Conservation (phyloP, 2,113 vertebrate genomes). For the Aegotheles bennettii region DNA sequence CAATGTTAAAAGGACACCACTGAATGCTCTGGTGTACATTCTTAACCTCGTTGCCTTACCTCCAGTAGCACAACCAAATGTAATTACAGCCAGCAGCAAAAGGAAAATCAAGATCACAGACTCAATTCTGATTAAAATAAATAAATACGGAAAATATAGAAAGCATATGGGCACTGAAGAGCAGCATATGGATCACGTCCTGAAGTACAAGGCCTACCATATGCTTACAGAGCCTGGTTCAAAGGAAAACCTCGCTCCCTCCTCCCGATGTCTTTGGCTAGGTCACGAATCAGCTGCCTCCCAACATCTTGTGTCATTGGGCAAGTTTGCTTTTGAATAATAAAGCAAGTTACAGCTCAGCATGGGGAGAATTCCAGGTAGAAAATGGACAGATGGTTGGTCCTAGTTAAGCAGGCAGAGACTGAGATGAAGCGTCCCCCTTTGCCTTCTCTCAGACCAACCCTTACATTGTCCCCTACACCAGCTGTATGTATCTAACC, state of each 20-base stretch:
- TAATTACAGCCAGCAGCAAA: constrained; percentile 68
- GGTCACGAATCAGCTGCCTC: constrained; percentile 74
- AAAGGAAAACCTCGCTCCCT: constrained; percentile 55
- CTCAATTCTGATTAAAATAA: constrained; percentile 61
- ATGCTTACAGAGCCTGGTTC: constrained; percentile 69
- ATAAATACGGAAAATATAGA: constrained; percentile 59
- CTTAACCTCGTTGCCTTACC: background rate
- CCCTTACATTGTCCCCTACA: background rate
- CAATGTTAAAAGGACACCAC: constrained; percentile 1
- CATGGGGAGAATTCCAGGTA: constrained; percentile 75
- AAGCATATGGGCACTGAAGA: constrained; percentile 71
- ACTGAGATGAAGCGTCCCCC: constrained; percentile 29
- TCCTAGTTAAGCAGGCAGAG: constrained; percentile 62
- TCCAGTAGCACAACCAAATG: constrained; percentile 50
- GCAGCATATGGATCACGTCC: constrained; percentile 73
- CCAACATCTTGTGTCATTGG: constrained; percentile 60
- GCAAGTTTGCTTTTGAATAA: constrained; percentile 73
- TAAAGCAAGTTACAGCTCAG: constrained; percentile 69
- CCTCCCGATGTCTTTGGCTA: constrained; percentile 69
- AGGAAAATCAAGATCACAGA: constrained; percentile 61
- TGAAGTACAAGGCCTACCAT: constrained; percentile 69
- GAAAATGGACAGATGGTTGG: constrained; percentile 67
- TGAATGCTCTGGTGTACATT: background rate
- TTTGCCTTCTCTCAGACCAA: constrained; percentile 40
- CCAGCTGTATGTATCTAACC: background rate